phyloP scores from a whole-genome alignment of 2,113 vertebrate genomes.

The Hippocampus guttulatus region DNA sequence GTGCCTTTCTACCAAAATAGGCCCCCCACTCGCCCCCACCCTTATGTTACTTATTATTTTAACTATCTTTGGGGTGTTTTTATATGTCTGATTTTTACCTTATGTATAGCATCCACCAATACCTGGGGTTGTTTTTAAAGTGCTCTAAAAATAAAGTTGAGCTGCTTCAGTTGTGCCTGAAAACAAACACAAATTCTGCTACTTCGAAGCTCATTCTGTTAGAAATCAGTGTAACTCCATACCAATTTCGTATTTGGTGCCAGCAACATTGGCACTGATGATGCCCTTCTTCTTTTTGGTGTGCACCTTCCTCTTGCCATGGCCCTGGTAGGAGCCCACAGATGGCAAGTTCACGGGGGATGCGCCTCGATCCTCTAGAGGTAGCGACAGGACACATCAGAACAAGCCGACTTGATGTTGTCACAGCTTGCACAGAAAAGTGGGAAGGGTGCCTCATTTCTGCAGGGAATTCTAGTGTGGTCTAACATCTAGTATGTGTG shows the following conservation, averaged over 20 bases:
- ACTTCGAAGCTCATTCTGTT: not conserved
- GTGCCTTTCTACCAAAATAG: no score
- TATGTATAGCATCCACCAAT: no score
- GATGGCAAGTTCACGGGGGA: conserved; percentile 78
- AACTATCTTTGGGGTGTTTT: no score
- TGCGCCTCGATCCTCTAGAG: conserved; percentile 82
- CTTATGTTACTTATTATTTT: no score
- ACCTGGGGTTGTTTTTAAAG: no score
- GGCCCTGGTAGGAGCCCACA: conserved; percentile 78
- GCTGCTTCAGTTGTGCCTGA: not conserved
- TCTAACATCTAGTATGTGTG: not conserved
- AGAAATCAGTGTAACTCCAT: conserved; percentile 28
- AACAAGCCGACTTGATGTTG: conserved; percentile 24
- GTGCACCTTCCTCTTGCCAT: conserved; percentile 83
- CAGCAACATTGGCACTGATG: conserved; percentile 87
- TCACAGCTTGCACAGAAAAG: conserved; percentile 41
- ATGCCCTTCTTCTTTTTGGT: conserved; percentile 89
- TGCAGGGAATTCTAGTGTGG: conserved; percentile 18
- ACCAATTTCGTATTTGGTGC: conserved; percentile 99
- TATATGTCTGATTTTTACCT: not conserved
- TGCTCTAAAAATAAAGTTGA: no score
- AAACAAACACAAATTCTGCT: not conserved
- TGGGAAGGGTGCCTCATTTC: conserved; percentile 19
- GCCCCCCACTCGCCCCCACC: no score
- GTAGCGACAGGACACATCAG: conserved; percentile 46